Evolutionary conservation across 2,888 invertebrate species (phyloP), one percentile per base, ranked within the genome.

Genomic region (Metallyticus violacea): DNA sequence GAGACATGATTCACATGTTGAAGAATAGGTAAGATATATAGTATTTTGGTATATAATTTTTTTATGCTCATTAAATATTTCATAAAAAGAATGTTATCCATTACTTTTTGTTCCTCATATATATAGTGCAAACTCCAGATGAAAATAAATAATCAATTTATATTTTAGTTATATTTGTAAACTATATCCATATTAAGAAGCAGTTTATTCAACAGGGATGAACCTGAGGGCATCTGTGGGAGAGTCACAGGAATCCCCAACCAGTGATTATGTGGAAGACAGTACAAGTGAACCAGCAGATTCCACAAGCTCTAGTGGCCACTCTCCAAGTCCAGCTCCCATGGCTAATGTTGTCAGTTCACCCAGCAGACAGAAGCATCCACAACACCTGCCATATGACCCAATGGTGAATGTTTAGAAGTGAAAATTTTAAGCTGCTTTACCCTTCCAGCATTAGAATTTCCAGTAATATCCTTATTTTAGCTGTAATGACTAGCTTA

Each of bases 381-480:
- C 95, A 87, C 95, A 95, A 89, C 95, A 96, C 91, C 94, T 96
- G 90, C 96, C 96, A 89, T 96, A 96, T 91, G 96, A 97, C 93
- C 96, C 96, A 85, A 92, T 94, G 91, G 90, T 90, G 88, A 87
- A 62, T 76, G 40, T 81, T 29, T 40, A 27, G 0, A 4, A 28
- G 7, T 9, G n/a, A 26, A 1, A 22, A 15, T 27, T 1, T 26
- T 80, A n/a, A 80, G 3, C 27, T 80, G 29, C 0, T 26, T 7
- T 80, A 27, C 15, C 27, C 7, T 28, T 27, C 6, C 9, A 78
- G 77, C 1, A 77, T 77, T n/a, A 30, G 5, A 30, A 6, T 7
- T 1, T 30, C 7, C 6, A 30, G 30, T 30, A 30, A 1, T 1
- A 2, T 1, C 6, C 1, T 7, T 9, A 1, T 62, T 62, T n/a